phyloP scores from a whole-genome alignment of 2,113 vertebrate species.

The Ceyx margarethae region DNA sequence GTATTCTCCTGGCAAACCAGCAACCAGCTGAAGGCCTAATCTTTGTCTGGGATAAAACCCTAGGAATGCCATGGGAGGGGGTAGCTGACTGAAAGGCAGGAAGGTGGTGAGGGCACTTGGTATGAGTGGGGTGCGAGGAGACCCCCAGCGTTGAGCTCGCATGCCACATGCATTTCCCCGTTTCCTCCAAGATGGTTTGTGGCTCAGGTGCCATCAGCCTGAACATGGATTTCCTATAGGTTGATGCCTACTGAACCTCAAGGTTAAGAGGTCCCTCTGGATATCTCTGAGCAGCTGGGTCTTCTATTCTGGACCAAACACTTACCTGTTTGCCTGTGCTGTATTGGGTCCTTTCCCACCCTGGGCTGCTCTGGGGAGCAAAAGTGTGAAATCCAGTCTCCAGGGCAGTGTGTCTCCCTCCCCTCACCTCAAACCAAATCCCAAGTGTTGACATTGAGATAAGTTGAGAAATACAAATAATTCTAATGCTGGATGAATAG shows the following conservation, averaged over 20 bases:
- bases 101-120: not conserved
- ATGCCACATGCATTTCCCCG: fast-evolving
- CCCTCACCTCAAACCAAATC: not conserved
- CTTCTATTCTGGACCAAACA: not conserved
- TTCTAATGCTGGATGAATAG: slow-evolving; percentile 29
- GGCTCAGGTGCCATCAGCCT: not conserved
- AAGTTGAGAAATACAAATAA: slow-evolving; percentile 42
- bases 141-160: fast-evolving
- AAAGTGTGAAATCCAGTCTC: not conserved
- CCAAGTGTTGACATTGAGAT: slow-evolving; percentile 39
- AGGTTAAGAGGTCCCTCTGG: not conserved
- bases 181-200: fast-evolving
- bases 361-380: not conserved
- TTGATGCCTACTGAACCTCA: not conserved
- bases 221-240: not conserved
- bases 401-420: not conserved
- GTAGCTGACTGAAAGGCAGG: not conserved
- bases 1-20: not conserved
- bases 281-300: not conserved
- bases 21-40: not conserved
- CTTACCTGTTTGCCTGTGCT: not conserved
- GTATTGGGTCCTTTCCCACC: not conserved
- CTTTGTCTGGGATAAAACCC: not conserved
- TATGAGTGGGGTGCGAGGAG: not conserved
- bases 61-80: not conserved